Conservation (phyloP, 1,140 invertebrate genomes). For the Lepidotrigona ventralis region DNA sequence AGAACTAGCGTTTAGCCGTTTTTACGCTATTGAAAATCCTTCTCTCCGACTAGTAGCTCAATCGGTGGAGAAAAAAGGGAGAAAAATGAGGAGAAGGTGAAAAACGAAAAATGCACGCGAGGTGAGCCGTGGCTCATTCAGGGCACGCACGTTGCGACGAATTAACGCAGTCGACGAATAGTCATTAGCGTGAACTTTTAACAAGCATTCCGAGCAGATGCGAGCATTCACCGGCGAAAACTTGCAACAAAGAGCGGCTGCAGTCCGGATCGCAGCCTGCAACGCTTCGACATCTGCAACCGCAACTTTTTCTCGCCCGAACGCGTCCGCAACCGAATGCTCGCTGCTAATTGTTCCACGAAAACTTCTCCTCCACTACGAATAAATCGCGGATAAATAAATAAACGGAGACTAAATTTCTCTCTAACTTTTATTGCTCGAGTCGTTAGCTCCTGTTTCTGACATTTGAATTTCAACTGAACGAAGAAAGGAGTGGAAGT, state of each 20-base stretch:
- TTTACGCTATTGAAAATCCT: not conserved
- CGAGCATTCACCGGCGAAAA: not conserved
- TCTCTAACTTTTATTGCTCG: too few species aligned
- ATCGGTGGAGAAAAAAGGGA: not conserved
- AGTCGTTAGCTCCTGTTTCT: too few species aligned
- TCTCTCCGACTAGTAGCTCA: not conserved
- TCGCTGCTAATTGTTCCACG: not conserved
- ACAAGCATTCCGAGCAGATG: constrained; percentile 30
- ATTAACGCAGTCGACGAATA: constrained; percentile 9
- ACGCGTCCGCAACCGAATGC: not conserved
- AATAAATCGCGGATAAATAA: too few species aligned
- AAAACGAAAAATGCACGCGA: not conserved
- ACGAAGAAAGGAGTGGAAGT: too few species aligned
- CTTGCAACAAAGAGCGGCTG: constrained; percentile 33
- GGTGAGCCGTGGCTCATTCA: not conserved
- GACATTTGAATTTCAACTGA: too few species aligned
- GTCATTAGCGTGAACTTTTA: constrained; percentile 42
- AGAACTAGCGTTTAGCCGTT: not conserved
- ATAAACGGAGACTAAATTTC: too few species aligned
- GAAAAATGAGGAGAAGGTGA: not conserved
- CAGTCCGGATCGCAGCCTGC: not conserved
- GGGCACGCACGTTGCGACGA: not conserved
- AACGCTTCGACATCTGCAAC: constrained; percentile 8
- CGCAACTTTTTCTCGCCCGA: not conserved
- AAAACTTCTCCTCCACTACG: not conserved